Conservation (phyloP, 2,888 invertebrate species). For the Andrena chrysosceles region DNA sequence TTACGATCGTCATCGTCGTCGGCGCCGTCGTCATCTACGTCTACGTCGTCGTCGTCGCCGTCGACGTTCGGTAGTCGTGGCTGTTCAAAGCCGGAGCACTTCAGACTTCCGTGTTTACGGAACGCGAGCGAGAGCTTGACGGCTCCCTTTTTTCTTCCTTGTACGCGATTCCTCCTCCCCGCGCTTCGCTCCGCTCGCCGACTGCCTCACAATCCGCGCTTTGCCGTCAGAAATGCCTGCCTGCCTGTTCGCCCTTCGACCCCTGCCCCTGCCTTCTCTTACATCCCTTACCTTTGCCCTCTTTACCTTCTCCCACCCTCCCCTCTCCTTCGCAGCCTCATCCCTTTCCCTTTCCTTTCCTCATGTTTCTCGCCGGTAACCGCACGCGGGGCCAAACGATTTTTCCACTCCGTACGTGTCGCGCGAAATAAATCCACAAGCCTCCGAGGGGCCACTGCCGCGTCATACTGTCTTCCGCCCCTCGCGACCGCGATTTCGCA, state of each 20-base stretch:
- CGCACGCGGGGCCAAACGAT: slow-evolving; percentile 20
- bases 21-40: neutral
- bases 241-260: slow-evolving; percentile 1
- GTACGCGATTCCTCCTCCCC: slow-evolving; percentile 51
- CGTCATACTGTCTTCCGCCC: too few relatives aligned
- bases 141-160: slow-evolving; percentile 63
- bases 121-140: slow-evolving; percentile 68
- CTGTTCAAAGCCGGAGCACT: slow-evolving; percentile 64
- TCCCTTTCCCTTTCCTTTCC: neutral
- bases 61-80: slow-evolving; percentile 57
- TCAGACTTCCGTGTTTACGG: slow-evolving; percentile 71
- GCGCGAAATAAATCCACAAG: slow-evolving; percentile 20
- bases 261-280: slow-evolving; percentile 23
- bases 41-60: slow-evolving; percentile 21
- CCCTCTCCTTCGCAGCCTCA: slow-evolving; percentile 11
- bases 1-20: slow-evolving; percentile 42
- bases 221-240: slow-evolving; percentile 51
- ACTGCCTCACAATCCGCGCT: slow-evolving; percentile 50
- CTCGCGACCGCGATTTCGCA: too few relatives aligned
- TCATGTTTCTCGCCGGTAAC: neutral
- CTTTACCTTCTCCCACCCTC: slow-evolving; percentile 43
- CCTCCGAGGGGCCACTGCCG: neutral
- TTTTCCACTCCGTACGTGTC: slow-evolving; percentile 3
- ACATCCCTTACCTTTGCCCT: slow-evolving; percentile 50
- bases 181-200: slow-evolving; percentile 29